A percentile compares a stretch with the other conserved stretches of the same genome.
These are phyloP conservation scores for Pterostichus madidus DNA, from an alignment of 2,888 invertebrate genomes.

Conservation along the genomic window DNA sequence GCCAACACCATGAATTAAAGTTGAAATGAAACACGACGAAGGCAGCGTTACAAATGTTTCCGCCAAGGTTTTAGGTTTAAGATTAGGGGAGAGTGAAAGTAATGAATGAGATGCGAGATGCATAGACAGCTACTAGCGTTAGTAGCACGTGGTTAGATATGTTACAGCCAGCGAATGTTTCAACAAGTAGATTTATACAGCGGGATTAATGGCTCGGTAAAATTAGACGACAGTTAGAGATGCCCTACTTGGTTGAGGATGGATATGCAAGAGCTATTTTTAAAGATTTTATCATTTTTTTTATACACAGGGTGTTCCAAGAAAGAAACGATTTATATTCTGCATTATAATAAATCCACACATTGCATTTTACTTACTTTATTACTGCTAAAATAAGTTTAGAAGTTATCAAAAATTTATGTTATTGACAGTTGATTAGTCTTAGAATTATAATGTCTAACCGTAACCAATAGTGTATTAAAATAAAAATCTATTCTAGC, in stretches of 20 bases:
- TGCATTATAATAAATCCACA: too few species aligned
- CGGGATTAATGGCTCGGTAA: neutral
- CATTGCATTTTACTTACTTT: too few species aligned
- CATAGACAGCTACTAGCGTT: slow-evolving; percentile 20
- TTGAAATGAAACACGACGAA: slow-evolving; percentile 31
- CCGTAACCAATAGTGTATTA: too few species aligned
- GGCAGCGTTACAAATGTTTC: slow-evolving; percentile 52
- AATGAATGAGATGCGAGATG: slow-evolving; percentile 26
- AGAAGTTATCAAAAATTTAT: too few species aligned
- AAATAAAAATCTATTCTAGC: too few species aligned
- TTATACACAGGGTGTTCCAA: too few species aligned
- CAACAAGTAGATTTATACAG: slow-evolving; percentile 16
- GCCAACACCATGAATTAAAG: slow-evolving; percentile 35
- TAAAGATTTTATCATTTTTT: too few species aligned
- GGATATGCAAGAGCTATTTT: too few species aligned
- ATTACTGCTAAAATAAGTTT: too few species aligned
- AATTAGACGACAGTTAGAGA: neutral
- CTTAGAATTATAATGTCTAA: too few species aligned
- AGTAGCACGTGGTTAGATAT: neutral
- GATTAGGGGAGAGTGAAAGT: slow-evolving; percentile 11
- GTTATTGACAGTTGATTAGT: too few species aligned
- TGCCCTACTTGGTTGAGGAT: neutral
- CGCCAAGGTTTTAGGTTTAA: neutral
- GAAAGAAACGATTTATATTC: too few species aligned
- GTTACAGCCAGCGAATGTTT: neutral